phyloP scores from a whole-genome alignment of 1,140 invertebrate species.

The Sesamia nonagrioides region DNA sequence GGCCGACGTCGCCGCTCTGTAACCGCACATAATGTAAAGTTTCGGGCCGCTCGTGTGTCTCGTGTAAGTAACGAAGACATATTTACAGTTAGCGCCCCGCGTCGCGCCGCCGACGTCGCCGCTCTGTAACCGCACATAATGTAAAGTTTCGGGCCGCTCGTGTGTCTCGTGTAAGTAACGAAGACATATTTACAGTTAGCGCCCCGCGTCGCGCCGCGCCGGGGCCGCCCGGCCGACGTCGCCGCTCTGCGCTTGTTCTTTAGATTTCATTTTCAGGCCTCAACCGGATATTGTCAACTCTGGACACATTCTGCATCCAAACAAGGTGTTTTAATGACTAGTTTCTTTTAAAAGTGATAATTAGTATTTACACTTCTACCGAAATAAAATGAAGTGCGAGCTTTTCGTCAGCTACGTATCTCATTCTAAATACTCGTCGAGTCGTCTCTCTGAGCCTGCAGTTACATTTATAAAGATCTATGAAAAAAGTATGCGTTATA shows the following conservation, averaged over 20 bases:
- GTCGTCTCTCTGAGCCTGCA: not conserved
- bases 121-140: not conserved
- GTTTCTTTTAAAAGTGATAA: not conserved
- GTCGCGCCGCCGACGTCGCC: not conserved
- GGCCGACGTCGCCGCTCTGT: not conserved
- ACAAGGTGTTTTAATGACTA: not conserved
- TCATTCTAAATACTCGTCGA: too few species aligned
- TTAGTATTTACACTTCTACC: not conserved
- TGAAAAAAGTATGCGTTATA: not conserved
- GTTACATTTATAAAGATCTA: not conserved
- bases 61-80: constrained; percentile 41
- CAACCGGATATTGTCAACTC: constrained; percentile 22
- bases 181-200: constrained; percentile 47
- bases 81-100: constrained; percentile 38
- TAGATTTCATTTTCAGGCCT: constrained; percentile 44
- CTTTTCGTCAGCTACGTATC: too few species aligned
- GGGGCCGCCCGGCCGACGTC: not conserved
- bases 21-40: not conserved
- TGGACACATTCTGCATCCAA: not conserved
- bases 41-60: not conserved
- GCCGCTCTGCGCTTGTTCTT: constrained; percentile 21
- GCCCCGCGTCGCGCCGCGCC: constrained; percentile 1
- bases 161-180: constrained; percentile 27
- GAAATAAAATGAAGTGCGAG: not conserved
- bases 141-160: not conserved